phyloP scores from a whole-genome alignment of 1,140 invertebrate species.

The Drosophila arawakana region DNA sequence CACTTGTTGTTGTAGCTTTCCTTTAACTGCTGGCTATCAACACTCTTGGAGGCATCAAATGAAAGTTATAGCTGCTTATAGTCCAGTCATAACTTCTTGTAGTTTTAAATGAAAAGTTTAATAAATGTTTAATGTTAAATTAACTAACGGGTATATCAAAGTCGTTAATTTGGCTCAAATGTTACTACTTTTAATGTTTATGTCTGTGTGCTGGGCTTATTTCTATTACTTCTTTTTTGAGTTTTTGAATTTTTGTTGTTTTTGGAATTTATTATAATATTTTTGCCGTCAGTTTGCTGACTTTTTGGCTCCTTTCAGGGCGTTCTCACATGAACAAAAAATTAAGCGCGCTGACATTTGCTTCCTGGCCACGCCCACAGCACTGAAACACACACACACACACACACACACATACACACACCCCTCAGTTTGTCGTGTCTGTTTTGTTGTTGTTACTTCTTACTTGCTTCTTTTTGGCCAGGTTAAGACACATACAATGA shows the following conservation, averaged over 20 bases:
- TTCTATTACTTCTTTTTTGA: background rate
- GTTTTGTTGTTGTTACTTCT: background rate
- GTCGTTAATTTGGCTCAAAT: too few relatives aligned
- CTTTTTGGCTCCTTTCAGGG: slow-evolving; percentile 28
- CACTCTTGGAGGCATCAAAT: too few relatives aligned
- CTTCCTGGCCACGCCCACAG: slow-evolving; percentile 48
- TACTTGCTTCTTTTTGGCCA: slow-evolving; percentile 48
- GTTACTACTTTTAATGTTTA: background rate
- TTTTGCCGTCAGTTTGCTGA: slow-evolving; percentile 34
- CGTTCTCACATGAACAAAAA: slow-evolving; percentile 37
- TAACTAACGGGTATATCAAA: too few relatives aligned
- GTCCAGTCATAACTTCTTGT: too few relatives aligned
- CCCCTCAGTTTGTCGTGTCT: slow-evolving; percentile 22
- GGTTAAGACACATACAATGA: slow-evolving; percentile 62
- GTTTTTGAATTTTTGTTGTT: slow-evolving; percentile 24
- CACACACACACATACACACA: background rate
- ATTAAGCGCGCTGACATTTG: slow-evolving; percentile 53
- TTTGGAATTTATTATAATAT: slow-evolving; percentile 72
- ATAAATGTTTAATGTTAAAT: too few relatives aligned
- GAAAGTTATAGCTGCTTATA: too few relatives aligned
- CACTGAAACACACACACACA: background rate
- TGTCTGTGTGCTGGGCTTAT: slow-evolving; percentile 28
- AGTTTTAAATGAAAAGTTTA: too few relatives aligned
- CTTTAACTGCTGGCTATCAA: too few relatives aligned
- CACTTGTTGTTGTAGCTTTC: too few relatives aligned